Evolutionary conservation across 1,140 invertebrate species (phyloP).

Genomic region (Aphelinus certus): DNA sequence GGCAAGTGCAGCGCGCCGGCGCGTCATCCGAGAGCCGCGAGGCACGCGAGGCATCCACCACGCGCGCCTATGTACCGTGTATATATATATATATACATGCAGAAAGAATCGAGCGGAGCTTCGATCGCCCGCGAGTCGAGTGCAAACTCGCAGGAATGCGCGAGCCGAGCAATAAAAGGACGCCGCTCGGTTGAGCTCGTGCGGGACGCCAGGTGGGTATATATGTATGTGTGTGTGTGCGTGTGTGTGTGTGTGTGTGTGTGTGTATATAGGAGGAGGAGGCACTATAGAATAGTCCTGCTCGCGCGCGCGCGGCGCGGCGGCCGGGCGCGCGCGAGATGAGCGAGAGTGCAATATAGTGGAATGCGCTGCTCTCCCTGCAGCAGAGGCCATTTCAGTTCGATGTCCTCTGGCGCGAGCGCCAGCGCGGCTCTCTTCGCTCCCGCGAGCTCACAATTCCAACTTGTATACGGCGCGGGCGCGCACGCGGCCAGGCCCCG

Average conservation of each 20-base stretch:
- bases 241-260: not conserved
- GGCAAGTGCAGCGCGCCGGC: too few relatives aligned
- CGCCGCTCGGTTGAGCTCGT: not conserved
- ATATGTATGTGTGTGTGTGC: not conserved
- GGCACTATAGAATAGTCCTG: not conserved
- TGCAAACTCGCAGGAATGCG: slow-evolving; percentile 51
- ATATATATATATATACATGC: not conserved
- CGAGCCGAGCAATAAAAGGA: slow-evolving; percentile 51
- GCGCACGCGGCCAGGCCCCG: not conserved
- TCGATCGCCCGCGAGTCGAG: not conserved
- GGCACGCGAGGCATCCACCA: too few relatives aligned
- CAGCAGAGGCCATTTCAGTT: slow-evolving; percentile 61
- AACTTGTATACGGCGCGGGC: slow-evolving; percentile 28
- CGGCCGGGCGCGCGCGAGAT: slow-evolving; percentile 32
- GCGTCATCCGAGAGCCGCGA: too few relatives aligned
- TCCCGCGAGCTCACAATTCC: slow-evolving; percentile 52
- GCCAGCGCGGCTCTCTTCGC: too few relatives aligned
- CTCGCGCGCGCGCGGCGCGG: not conserved
- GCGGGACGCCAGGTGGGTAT: not conserved
- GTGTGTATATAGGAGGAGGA: too few relatives aligned
- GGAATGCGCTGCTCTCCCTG: slow-evolving; percentile 51
- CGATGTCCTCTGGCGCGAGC: slow-evolving; percentile 60
- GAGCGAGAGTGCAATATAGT: slow-evolving; percentile 57
- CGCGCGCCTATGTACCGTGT: not conserved
- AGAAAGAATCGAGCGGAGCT: not conserved